phyloP scores from a whole-genome alignment of 2,888 invertebrate species.

The Bombyx huttoni region DNA sequence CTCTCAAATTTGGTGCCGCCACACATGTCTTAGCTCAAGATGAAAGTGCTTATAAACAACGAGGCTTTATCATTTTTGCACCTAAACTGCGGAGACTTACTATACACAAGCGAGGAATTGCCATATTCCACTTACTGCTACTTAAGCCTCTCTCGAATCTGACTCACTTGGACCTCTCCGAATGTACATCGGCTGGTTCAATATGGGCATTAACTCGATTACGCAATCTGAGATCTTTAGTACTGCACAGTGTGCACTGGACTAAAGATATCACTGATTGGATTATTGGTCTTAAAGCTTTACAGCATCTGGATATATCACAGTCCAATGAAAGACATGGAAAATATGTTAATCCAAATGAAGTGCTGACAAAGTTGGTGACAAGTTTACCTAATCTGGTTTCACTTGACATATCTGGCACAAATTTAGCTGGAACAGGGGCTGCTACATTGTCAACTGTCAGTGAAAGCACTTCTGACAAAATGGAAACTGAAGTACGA shows the following conservation, averaged over 20 bases:
- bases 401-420: slow-evolving; percentile 95
- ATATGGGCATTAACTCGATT: slow-evolving; percentile 78
- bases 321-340: slow-evolving; percentile 80
- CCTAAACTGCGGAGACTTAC: slow-evolving; percentile 74
- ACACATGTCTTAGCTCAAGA: slow-evolving; percentile 74
- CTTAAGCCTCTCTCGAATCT: slow-evolving; percentile 74
- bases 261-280: slow-evolving; percentile 75
- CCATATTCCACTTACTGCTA: slow-evolving; percentile 66
- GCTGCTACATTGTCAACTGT: slow-evolving; percentile 68
- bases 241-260: slow-evolving; percentile 85
- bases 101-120: slow-evolving; percentile 62
- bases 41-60: slow-evolving; percentile 39
- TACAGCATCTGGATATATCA: slow-evolving; percentile 88
- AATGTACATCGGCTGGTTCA: slow-evolving; percentile 74
- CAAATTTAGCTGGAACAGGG: slow-evolving; percentile 92
- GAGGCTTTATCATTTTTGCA: slow-evolving; percentile 70
- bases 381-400: slow-evolving; percentile 80
- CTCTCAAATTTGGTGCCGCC: slow-evolving; percentile 79
- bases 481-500: slow-evolving; percentile 35
- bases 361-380: slow-evolving; percentile 79
- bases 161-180: slow-evolving; percentile 80
- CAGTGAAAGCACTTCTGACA: slow-evolving; percentile 17
- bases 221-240: slow-evolving; percentile 79
- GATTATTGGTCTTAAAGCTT: slow-evolving; percentile 69
- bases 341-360: slow-evolving; percentile 82